Evolutionary conservation across 2,888 invertebrate species (phyloP).

Genomic region (Lithosia quadra): DNA sequence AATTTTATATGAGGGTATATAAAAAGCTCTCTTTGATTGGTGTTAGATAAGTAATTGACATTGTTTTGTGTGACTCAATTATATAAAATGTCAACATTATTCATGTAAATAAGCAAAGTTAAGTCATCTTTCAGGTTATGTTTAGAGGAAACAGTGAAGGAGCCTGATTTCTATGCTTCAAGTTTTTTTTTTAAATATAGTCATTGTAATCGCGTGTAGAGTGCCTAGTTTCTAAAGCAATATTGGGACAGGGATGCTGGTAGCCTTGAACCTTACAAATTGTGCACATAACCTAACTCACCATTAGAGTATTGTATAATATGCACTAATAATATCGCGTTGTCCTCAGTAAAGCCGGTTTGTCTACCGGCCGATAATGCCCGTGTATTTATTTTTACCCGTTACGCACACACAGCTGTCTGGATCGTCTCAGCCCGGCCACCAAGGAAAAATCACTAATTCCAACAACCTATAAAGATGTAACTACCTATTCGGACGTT

Average conservation of each 20-base stretch:
- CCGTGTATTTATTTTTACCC: constrained; percentile 86
- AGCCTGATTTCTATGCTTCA: not conserved
- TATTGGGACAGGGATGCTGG: not conserved
- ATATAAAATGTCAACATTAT: not conserved
- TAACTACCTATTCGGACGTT: constrained; percentile 51
- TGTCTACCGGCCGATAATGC: constrained; percentile 83
- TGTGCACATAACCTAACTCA: constrained; percentile 54
- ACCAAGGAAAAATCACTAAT: constrained; percentile 75
- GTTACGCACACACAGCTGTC: constrained; percentile 85
- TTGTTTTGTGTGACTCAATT: not conserved
- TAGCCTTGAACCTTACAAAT: constrained; percentile 47
- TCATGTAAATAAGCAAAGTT: not conserved
- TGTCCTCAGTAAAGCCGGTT: constrained; percentile 81
- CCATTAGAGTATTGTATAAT: constrained; percentile 65
- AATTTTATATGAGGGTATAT: constrained; percentile 8
- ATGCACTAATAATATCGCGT: constrained; percentile 80
- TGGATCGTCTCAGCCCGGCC: constrained; percentile 79
- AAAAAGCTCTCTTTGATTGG: not conserved
- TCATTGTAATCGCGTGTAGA: not conserved
- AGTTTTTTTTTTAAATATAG: not conserved
- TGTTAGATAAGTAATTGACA: not conserved
- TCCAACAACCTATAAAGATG: constrained; percentile 56
- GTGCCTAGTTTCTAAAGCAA: not conserved
- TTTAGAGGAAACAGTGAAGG: not conserved
- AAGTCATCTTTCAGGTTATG: not conserved